Base-by-base conservation (phyloP, 2,797 vertebrate species). In the Anguilla pacifica region DNA sequence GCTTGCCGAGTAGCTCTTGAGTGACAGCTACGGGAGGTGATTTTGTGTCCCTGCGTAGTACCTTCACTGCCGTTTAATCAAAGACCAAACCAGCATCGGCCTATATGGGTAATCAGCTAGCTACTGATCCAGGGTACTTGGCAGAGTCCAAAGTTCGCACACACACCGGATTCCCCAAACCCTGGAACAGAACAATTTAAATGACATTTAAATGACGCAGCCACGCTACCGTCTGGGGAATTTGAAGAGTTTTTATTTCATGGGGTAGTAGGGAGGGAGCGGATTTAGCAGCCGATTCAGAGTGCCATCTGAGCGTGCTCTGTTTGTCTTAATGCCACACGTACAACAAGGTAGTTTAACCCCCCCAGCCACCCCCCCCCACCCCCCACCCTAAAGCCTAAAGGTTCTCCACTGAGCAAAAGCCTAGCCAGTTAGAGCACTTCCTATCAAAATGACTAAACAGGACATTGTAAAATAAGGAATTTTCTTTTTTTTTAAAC, bases 131-230 rank as follows among this genome's bases (percentile, higher is more conserved):
- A 74, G 28, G 10, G 3, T 74, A 15, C 28, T 74, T 74, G 70
- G 70, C 25, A 25, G 25, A n/a, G n/a, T 35, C 11, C 28, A 28
- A 74, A 67, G 11, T 9, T 28, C 35, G 70, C 70, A 74, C 35
- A 3, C 28, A 31, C 70, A 74, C 22, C 5, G 15, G 59, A 28
- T 1, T 9, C 6, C 11, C 70, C 70, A 0, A 74, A 6, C 1
- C 70, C n/a, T 35, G 31, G 92, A 90, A 89, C 90, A 90, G 90
- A 92, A 91, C 90, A 91, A 90, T 94, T 93, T 93, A 91, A 93
- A 92, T 95, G 7, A 7, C 25, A 94, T 95, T 96, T 95, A 90
- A 95, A 95, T 95, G 92, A 94, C 91, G 93, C 88, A 92, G 93
- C 94, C 90, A 85, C 91, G 93, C 94, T 93, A 93, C 90, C 90